These are phyloP conservation scores for Campylomormyrus tamandua DNA, from an alignment of 2,113 vertebrate species.

Conservation along the genomic window DNA sequence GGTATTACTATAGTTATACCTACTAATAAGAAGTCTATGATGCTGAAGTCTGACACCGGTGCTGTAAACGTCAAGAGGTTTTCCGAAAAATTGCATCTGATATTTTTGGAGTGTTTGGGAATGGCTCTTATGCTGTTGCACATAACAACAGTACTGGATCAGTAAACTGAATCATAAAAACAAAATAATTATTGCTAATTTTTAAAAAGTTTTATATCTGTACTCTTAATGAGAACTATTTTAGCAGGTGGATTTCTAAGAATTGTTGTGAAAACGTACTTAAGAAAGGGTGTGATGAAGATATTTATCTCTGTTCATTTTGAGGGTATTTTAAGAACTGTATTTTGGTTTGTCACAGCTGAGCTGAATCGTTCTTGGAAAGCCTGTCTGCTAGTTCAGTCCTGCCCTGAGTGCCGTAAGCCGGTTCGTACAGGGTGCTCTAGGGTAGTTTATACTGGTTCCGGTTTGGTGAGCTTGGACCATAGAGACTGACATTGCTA, in stretches of 20 bases:
- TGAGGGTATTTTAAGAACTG: background rate
- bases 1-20: background rate
- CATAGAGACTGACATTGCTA: background rate
- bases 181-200: background rate
- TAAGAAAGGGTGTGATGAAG: background rate
- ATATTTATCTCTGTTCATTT: background rate
- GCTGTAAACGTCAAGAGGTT: background rate
- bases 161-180: background rate
- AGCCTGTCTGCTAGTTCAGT: background rate
- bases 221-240: background rate
- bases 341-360: background rate
- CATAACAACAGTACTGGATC: background rate
- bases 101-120: background rate
- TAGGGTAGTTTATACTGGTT: background rate
- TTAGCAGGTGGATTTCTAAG: background rate
- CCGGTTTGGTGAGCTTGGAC: background rate
- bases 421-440: background rate
- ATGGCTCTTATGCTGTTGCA: background rate
- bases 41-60: background rate
- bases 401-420: background rate
- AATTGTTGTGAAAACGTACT: background rate
- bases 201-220: background rate
- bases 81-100: background rate
- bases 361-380: background rate
- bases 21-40: background rate